Base-by-base conservation (phyloP, 2,797 vertebrate species). In the Sebastes diaconus region DNA sequence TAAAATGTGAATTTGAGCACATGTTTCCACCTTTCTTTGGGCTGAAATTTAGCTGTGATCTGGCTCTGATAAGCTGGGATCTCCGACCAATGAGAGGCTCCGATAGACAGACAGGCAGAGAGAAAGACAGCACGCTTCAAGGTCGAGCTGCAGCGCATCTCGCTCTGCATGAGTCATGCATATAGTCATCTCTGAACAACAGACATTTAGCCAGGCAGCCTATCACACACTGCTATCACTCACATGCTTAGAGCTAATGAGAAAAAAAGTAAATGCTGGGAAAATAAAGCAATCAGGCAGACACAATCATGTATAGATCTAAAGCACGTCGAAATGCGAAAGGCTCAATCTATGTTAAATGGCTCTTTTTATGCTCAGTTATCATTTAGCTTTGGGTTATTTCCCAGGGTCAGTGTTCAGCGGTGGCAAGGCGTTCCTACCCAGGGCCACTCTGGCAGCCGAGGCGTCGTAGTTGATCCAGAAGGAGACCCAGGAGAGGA, bases 391-490 rank as follows among this genome's bases (percentile, higher is more conserved):
- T 89, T 50, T 81, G 66, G 84, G 84, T 83, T 79, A 79, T 90
- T 84, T 91, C 86, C 75, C 81, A 36, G 84, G 79, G 90, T 91
- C 87, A 86, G 70, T 83, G 85, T 75, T 87, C 68, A 77, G 86
- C 81, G 46, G 84, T 50, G 77, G 83, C 46, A 27, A 80, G 80
- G 77, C 75, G n/a, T 70, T 92, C 94, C 83, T 97, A 99, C 98
- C 98, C 97, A 99, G 95, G 94, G 98, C 98, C 95, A 99, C 98
- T 91, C 98, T 96, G 88, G 98, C 98, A 93, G 98, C 98, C 27
- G 98, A 99, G 84, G 98, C 98, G 61, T 99, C 98, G 70, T 99
- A 99, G 95, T 99, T 99, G 95, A 99, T 99, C 98, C 98, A 96
- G 93, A 96, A 96, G 92, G 98, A 99, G 92, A 99, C 98, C 98